Evolutionary conservation across 92 coral and sea anemone genomes (phyloP), one percentile per base, ranked within the genome.

Genomic region (Bergia sp.): DNA sequence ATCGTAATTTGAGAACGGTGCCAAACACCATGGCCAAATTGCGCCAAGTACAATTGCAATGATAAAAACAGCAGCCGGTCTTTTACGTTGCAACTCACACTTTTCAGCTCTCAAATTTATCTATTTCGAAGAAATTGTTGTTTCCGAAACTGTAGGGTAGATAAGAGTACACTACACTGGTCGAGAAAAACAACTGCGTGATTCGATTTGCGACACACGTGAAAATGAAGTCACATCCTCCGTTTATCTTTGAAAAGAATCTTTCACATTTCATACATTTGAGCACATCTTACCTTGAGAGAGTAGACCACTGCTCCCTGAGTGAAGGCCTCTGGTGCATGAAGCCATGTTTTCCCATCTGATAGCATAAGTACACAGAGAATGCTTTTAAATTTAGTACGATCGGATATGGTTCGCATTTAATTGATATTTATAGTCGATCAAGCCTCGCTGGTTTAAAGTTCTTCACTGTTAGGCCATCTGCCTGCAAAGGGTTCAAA

Each of bases 271-370:
- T 15, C 18, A 74, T 12, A 5, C 12, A 41, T 76, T 76, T 12
- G 7, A 38, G 74, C 13, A 53, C n/a, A 57, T 49, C 94, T 77
- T 81, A 96, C 99, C 96, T 95, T 96, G 67, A 94, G 96, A 45
- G 93, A 73, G 66, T 96, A 96, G 20, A 91, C 90, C 4, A 95
- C 97, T 47, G 93, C 91, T 39, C 96, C 95, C 50, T 92, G 91
- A 49, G 89, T 93, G 21, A 96, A 85, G 21, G 98, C 87, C 77
- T 96, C 99, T 8, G 97, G 84, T 38, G 96, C 84, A 88, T 96
- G 99, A 36, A 94, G 93, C 99, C 99, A 96, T 82, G 92, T 93
- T 66, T 92, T 95, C 29, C 93, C 94, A 18, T 91, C 95, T 88
- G 89, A 41, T 61, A 71, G 80, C 45, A 73, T 45, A 40, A 82